These are phyloP conservation scores for Carlito syrichta DNA, from an alignment of 2,113 vertebrate species.

Conservation along the genomic window DNA sequence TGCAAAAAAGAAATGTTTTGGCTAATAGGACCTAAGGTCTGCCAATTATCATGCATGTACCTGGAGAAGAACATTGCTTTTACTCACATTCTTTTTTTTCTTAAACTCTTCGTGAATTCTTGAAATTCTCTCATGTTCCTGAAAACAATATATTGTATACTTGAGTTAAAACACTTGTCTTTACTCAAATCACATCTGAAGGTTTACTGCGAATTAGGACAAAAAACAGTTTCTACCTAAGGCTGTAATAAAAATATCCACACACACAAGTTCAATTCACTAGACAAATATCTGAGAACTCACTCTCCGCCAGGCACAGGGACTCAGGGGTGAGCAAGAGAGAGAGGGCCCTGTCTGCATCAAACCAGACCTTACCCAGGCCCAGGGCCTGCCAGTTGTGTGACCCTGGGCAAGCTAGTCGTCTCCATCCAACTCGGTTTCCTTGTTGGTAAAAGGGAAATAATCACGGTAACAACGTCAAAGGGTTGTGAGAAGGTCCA, in stretches of 20 bases:
- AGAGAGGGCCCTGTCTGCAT: neutral
- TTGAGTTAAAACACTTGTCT: slow-evolving; percentile 2
- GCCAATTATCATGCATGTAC: neutral
- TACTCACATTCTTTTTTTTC: slow-evolving; percentile 94
- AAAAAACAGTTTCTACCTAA: slow-evolving; percentile 4
- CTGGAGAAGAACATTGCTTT: neutral
- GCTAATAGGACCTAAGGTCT: neutral
- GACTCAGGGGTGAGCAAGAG: no score
- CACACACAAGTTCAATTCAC: neutral
- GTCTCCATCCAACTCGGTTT: no score
- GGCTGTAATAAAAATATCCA: neutral
- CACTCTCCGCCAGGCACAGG: neutral
- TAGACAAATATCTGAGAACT: neutral
- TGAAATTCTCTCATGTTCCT: slow-evolving; percentile 93
- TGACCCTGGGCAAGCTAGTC: neutral
- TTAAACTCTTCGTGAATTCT: slow-evolving; percentile 90
- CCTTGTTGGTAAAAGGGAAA: neutral
- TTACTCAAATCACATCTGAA: slow-evolving; percentile 14
- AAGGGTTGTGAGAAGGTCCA: neutral
- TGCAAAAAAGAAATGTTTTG: neutral
- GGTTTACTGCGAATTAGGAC: neutral
- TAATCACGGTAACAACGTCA: neutral
- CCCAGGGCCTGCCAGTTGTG: neutral
- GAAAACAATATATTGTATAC: slow-evolving; percentile 59
- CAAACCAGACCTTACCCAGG: neutral